Evolutionary conservation across 2,888 invertebrate genomes (phyloP), one percentile per base, ranked within the genome.

Genomic region (Podabrus alpinus): DNA sequence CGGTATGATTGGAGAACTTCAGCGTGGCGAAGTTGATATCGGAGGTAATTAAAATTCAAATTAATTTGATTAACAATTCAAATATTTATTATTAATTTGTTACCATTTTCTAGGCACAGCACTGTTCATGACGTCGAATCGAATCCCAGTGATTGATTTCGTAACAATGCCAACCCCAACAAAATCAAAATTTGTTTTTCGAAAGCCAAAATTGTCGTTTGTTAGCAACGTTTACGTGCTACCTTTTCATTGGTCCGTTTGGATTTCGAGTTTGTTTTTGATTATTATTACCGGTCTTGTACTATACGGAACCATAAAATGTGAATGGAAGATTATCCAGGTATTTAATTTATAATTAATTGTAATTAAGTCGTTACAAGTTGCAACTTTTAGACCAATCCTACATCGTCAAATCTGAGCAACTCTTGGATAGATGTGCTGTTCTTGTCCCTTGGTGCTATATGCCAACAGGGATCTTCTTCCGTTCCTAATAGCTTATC

Each of bases 201-300:
- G 92, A 68, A 91, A 92, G 83, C 94, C 94, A 1, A 92, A 93
- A 82, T 84, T 94, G 13, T 87, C 94, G 0, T 92, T 92, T 77
- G 91, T 94, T 60, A 92, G 91, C 79, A 94, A 94, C 82, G 90
- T 94, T 64, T 94, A 92, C 82, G 85, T 91, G 1, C 85, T 94
- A 21, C 93, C 94, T 0, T 94, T 94, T 82, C 89, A 90, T 73
- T 87, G 84, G 25, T 86, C 88, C 1, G 93, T 94, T n/a, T 94
- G 94, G 94, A 86, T 90, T 68, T 89, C 90, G 24, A 88, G 89
- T 16, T 79, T 88, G 5, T 88, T 86, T 0, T 82, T 92, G 25
- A 81, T 91, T 3, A 76, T 89, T 13, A 69, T 91, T 19, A 85
- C 90, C 64, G 87, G 89, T 9, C 67, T 89, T 1, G 78, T 85